phyloP scores from a whole-genome alignment of 2,888 invertebrate genomes.

The Tetrapedia diversipes region DNA sequence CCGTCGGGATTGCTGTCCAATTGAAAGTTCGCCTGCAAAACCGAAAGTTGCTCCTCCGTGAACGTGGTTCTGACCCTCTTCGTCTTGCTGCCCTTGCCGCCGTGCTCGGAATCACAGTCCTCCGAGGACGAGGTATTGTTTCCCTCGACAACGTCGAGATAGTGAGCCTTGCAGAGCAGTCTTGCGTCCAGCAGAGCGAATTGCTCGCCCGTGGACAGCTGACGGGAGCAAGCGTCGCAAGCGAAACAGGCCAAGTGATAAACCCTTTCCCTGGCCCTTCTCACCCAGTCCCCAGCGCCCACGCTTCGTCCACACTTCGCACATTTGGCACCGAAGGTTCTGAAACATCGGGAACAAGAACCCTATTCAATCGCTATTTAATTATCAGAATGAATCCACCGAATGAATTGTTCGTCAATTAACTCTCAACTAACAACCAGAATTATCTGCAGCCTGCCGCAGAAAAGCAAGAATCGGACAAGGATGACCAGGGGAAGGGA shows the following conservation, averaged over 20 bases:
- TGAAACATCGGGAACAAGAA: slow-evolving; percentile 84
- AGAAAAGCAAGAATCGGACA: neutral
- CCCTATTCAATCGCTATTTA: too few species aligned
- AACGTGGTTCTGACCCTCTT: slow-evolving; percentile 99
- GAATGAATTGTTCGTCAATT: too few species aligned
- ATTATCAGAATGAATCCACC: too few species aligned
- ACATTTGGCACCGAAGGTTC: slow-evolving; percentile 98
- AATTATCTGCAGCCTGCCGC: neutral
- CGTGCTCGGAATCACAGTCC: slow-evolving; percentile 93
- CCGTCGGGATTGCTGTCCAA: slow-evolving; percentile 99
- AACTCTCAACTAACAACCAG: neutral
- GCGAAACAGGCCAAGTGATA: slow-evolving; percentile 99
- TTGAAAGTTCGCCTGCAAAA: slow-evolving; percentile 98
- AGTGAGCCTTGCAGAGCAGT: slow-evolving; percentile 98
- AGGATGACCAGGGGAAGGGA: neutral
- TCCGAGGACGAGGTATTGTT: slow-evolving; percentile 94
- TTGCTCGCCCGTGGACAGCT: slow-evolving; percentile 97
- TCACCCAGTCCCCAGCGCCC: slow-evolving; percentile 98
- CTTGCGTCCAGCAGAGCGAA: slow-evolving; percentile 97
- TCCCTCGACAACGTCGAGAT: slow-evolving; percentile 95
- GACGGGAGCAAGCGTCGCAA: slow-evolving; percentile 97
- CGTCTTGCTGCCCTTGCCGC: slow-evolving; percentile 96
- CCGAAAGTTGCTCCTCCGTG: slow-evolving; percentile 98
- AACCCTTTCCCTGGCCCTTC: slow-evolving; percentile 96
- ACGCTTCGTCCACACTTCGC: slow-evolving; percentile 97